Evolutionary conservation across 2,888 invertebrate species (phyloP), one percentile per base, ranked within the genome.

Genomic region (Rhagophthalmus giganteus): DNA sequence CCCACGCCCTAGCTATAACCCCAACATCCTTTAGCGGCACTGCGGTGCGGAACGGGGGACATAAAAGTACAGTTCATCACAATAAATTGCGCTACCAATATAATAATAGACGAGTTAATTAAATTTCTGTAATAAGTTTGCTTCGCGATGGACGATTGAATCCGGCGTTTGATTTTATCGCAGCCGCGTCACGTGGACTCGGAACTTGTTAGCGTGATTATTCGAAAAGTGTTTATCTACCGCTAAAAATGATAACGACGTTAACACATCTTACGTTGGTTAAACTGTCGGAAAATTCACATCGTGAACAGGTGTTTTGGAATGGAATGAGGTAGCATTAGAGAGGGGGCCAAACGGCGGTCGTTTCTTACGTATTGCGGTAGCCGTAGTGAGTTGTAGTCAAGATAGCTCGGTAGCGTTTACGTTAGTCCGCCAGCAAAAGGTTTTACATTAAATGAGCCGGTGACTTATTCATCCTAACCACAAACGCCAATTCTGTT

Each of bases 1-100:
- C 86, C 85, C 85, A 86, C 86, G 85, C 85, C 85, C 85, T 81
- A 79, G 80, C 80, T 79, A 79, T 84, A 84, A 85, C 84, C 84
- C 84, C 82, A 76, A 84, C 84, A 84, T 84, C 84, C 83, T 83
- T 57, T 58, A 54, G 55, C 55, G 55, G 57, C 54, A 54, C 40
- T 38, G 42, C 51, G 49, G 54, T 38, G 55, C 51, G 56, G 55
- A 41, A 42, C 44, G 51, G 51, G 52, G 56, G 49, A 49, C 14
- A 38, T 14, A 14, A 30, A 38, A 48, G 54, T 39, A 49, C 53
- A 39, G 63, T 65, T 46, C 42, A 51, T 55, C 62, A 61, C 57
- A 60, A 59, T 59, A 55, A 58, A 60, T 51, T 57, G 58, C 58
- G 52, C 54, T 49, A 50, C 47, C 56, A 49, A 57, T 49, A 49